Base-by-base conservation (phyloP, 2,797 vertebrate species). In the Manis pentadactyla region DNA sequence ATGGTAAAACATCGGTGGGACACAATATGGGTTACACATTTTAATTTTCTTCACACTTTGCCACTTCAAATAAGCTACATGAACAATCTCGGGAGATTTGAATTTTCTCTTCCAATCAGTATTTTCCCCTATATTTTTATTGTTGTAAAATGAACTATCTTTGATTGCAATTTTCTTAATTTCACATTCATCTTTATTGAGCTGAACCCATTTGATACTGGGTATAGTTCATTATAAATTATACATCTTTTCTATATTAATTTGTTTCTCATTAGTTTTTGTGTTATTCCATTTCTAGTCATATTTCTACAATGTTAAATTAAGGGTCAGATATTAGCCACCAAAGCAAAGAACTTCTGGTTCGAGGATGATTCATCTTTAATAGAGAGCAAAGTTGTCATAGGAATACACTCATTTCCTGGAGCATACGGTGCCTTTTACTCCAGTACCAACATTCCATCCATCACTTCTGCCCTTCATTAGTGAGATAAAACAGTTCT, bases 141-240 rank as follows among this genome's bases (percentile, higher is more conserved):
- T 87, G 94, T 96, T 77, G 37, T 96, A 96, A 78, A 61, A 82
- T 11, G 0, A 91, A 96, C 92, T 90, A n/a, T 13, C 95, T 97
- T 98, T 79, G 61, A 85, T 96, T 92, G 71, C 3, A 93, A 83
- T 59, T 94, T 97, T 91, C 42, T 93, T 87, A 69, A 87, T 94
- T 77, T 96, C 75, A 93, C 46, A 86, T 96, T 97, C 90, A 95
- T 84, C 42, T 96, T 69, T 73, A 94, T 79, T 61, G 27, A 61
- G 25, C 19, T 55, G 75, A 84, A 92, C 89, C 97, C 77, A 69
- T 64, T 96, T 83, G 18, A 25, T 71, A 90, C 34, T 83, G 75
- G 37, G n/a, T 93, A 29, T 39, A 91, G 31, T 86, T 98, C 95
- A 90, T 96, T 96, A 94, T n/a, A 42, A 97, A 95, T 97, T 92